Base-by-base conservation (phyloP, 2,113 vertebrate genomes). In the Rhineura floridana region DNA sequence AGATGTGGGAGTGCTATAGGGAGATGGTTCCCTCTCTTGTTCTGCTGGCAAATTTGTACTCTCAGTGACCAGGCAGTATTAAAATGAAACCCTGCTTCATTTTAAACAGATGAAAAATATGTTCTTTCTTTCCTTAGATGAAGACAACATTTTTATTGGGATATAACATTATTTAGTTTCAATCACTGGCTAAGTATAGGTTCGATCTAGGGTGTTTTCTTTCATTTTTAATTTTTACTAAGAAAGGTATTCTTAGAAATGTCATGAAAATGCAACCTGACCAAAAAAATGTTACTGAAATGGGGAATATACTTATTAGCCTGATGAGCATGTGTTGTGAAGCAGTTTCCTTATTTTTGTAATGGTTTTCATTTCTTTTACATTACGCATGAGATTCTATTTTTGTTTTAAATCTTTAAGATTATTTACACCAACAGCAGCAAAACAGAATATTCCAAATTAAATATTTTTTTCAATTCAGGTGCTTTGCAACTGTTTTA, bases 381-480 rank as follows among this genome's bases (percentile, higher is more conserved):
- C 50, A 39, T 10, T 39, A 36, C 36, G 19, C 19, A 12, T 23
- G 2, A 59, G 17, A 21, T 25, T 59, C 52, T 62, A 59, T 9
- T 42, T 81, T 59, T 39, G 46, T 39, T 80, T 39, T 25, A 39
- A 36, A 36, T 12, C 30, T 59, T 62, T 59, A 62, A 59, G 4
- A 25, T n/a, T 52, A 39, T 62, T 62, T 81, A n/a, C 3, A 81
- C 9, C 36, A 62, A 42, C 19, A 62, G 9, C 15, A 55, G 55
- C 28, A 30, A 62, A 3, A 23, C 8, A 81, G 21, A 39, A n/a
- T 84, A 82, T 33, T 33, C 55, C 0, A 4, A 85, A 89, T 89
- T 17, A 33, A 86, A 91, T 33, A 83, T 92, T 81, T 83, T 77
- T 89, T 86, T 86, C 23, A 76, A 39, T 87, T 87, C 39, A 46